Evolutionary conservation across 2,888 invertebrate genomes (phyloP).

Genomic region (Myathropa florea): DNA sequence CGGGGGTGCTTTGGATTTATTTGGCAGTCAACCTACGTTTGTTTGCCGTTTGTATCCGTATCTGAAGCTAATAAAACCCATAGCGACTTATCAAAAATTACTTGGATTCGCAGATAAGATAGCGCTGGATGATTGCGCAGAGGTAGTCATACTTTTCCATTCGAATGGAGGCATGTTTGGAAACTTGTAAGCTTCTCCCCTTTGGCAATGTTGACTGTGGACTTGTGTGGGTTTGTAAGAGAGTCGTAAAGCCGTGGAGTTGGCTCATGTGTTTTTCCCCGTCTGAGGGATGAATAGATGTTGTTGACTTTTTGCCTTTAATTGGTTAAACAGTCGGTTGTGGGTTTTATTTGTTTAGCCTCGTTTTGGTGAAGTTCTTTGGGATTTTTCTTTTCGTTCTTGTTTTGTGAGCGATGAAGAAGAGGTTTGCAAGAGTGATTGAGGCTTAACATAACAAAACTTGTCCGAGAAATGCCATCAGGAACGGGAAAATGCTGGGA

Average conservation of each 20-base stretch:
- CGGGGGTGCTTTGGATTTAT: too few species aligned
- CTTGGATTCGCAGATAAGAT: background rate
- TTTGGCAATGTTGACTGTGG: background rate
- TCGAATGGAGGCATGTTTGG: too few species aligned
- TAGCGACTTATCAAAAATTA: background rate
- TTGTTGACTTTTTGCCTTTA: background rate
- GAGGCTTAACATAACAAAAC: too few species aligned
- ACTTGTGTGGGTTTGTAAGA: background rate
- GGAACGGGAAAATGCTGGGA: too few species aligned
- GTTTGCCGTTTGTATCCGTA: background rate
- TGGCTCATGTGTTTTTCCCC: background rate
- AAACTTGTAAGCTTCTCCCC: background rate
- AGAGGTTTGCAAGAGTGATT: too few species aligned
- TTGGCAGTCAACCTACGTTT: background rate
- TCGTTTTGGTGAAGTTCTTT: background rate
- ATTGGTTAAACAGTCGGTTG: background rate
- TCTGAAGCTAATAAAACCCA: background rate
- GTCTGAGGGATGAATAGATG: background rate
- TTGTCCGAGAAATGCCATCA: too few species aligned
- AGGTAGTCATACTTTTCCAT: background rate
- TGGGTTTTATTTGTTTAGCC: background rate
- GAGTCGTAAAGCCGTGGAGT: too few species aligned
- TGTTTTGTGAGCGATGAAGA: background rate
- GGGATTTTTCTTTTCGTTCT: background rate
- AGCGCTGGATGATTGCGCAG: background rate